Conservation (phyloP, 2,113 vertebrate species). For the Telmatochromis sp. region DNA sequence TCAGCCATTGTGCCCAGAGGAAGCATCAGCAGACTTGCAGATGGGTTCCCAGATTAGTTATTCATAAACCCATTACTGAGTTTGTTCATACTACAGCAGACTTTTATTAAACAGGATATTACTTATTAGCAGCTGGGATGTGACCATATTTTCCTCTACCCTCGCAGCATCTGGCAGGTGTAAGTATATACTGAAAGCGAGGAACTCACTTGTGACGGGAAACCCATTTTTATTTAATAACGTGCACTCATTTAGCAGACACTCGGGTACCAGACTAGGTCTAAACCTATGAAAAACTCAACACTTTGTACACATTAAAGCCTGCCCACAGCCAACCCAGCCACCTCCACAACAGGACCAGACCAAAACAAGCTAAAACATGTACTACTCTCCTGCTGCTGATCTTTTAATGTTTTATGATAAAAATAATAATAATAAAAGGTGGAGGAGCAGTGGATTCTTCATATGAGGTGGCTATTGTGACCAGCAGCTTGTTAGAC, state of each 20-base stretch:
- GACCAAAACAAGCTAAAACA: neutral
- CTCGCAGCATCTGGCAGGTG: neutral
- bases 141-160: neutral
- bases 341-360: neutral
- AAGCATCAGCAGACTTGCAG: neutral
- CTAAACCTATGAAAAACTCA: neutral
- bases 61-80: neutral
- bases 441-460: neutral
- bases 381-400: accelerated
- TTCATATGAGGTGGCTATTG: neutral
- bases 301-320: neutral
- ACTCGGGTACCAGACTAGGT: neutral
- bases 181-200: neutral
- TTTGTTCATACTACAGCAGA: neutral
- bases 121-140: neutral
- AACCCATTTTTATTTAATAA: neutral
- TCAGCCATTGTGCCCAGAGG: neutral
- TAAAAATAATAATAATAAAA: neutral
- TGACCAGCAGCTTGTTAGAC: neutral
- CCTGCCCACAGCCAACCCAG: neutral
- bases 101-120: neutral
- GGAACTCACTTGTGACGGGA: neutral
- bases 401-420: neutral
- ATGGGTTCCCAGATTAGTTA: neutral
- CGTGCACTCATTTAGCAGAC: neutral